A percentile compares a stretch with the other conserved stretches of the same genome.
Evolutionary conservation across 2,888 invertebrate species (phyloP).

Genomic region (Brachylomia viminalis): DNA sequence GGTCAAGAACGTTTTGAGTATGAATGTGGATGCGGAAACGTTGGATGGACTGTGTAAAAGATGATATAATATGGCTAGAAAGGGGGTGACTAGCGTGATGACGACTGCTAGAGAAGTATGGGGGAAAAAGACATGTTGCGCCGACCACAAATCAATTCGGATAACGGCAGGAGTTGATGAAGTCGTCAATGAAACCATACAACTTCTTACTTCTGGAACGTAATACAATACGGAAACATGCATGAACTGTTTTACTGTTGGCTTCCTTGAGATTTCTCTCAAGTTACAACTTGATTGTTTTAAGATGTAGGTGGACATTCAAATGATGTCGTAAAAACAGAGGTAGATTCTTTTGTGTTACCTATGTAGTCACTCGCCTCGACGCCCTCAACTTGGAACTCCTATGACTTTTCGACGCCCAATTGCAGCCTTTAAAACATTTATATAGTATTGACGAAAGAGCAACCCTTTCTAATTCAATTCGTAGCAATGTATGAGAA

Average conservation of each 20-base stretch:
- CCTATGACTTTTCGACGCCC: too few relatives aligned
- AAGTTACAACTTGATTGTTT: background rate
- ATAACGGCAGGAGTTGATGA: background rate
- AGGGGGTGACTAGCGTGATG: too few relatives aligned
- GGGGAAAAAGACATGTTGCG: background rate
- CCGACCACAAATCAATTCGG: background rate
- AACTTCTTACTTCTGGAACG: background rate
- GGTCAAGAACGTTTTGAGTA: too few relatives aligned
- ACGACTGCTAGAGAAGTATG: background rate
- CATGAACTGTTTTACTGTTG: conserved; percentile 5
- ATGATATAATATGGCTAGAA: background rate
- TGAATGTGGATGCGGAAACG: too few relatives aligned
- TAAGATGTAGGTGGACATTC: background rate
- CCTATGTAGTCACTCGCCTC: too few relatives aligned
- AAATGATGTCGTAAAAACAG: background rate
- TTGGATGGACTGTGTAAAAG: background rate
- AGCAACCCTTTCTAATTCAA: background rate
- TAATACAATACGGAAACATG: conserved; percentile 15
- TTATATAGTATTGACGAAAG: background rate
- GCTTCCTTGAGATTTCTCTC: background rate
- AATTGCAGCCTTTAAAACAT: background rate
- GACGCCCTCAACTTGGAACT: background rate
- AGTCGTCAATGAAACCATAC: background rate
- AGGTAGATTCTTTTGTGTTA: background rate
- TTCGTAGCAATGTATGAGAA: too few relatives aligned